Evolutionary conservation across 2,113 vertebrate species (phyloP).

Genomic region (Limnothrissa miodon): DNA sequence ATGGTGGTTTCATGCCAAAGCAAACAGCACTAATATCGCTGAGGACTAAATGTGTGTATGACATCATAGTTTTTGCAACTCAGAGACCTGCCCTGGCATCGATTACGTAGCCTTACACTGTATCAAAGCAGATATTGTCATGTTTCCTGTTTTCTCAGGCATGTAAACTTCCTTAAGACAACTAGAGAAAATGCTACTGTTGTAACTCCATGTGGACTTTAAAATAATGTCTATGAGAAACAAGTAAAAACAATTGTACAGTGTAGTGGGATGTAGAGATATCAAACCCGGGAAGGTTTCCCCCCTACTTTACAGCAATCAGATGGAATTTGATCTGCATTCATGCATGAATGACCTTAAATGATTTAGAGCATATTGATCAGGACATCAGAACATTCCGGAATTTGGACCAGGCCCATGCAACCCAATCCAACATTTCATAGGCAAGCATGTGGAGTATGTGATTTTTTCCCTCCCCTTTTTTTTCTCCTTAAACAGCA

Average conservation of each 20-base stretch:
- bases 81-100: neutral
- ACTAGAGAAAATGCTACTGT: neutral
- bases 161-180: neutral
- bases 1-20: neutral
- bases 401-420: neutral
- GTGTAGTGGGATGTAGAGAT: neutral
- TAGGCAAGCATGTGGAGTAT: neutral
- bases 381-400: neutral
- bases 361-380: constrained; percentile 2
- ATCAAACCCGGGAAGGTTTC: neutral
- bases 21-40: neutral
- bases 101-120: neutral
- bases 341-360: neutral
- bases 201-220: neutral
- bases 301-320: neutral
- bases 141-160: neutral
- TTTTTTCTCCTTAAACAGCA: neutral
- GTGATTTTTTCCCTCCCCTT: neutral
- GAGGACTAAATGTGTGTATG: neutral
- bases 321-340: neutral
- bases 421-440: constrained; percentile 4
- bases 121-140: neutral
- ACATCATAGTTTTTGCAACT: neutral
- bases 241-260: neutral
- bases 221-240: neutral